phyloP scores from a whole-genome alignment of 2,888 invertebrate species.

The Thymelicus acteon region DNA sequence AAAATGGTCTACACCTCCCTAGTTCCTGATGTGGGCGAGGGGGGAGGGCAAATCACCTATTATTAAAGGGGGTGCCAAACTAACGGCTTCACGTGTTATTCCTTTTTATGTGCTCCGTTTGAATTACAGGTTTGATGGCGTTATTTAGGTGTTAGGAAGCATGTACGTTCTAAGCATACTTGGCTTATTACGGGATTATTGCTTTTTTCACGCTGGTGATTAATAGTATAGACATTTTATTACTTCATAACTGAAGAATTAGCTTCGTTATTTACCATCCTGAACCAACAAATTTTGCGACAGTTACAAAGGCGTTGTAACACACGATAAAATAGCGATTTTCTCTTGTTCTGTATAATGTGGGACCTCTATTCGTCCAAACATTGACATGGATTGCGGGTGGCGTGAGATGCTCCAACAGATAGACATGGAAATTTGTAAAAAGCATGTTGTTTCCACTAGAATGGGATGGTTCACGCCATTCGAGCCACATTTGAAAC shows the following conservation, averaged over 20 bases:
- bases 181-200: conserved; percentile 34
- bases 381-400: conserved; percentile 44
- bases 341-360: conserved; percentile 9
- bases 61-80: conserved; percentile 81
- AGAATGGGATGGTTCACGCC: conserved; percentile 49
- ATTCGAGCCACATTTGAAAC: conserved; percentile 42
- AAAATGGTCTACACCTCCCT: conserved; percentile 52
- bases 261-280: neutral
- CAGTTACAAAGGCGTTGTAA: conserved; percentile 23
- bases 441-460: conserved; percentile 48
- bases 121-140: conserved; percentile 66
- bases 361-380: conserved; percentile 31
- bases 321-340: conserved; percentile 26
- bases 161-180: conserved; percentile 53
- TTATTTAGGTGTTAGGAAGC: conserved; percentile 70
- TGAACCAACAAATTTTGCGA: neutral
- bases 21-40: conserved; percentile 55
- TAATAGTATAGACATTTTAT: conserved; percentile 1
- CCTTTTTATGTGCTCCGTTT: conserved; percentile 78
- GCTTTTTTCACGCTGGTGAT: conserved; percentile 31
- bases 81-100: conserved; percentile 78
- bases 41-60: conserved; percentile 75
- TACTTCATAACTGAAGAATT: neutral
- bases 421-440: conserved; percentile 49
- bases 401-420: conserved; percentile 44